Evolutionary conservation across 2,797 vertebrate species (phyloP).

Genomic region (Sciurus vulgaris): DNA sequence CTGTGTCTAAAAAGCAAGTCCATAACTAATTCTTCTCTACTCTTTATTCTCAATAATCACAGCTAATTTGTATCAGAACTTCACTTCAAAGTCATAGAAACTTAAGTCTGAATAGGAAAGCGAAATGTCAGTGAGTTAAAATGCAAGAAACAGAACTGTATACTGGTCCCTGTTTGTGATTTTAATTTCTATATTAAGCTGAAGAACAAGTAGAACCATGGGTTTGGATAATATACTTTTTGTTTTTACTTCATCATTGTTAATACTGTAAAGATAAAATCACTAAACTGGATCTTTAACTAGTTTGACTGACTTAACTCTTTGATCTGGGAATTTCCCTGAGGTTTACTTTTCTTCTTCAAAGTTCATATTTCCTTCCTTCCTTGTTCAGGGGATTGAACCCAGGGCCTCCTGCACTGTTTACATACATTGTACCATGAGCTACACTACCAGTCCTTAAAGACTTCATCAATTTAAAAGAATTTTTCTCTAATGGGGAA

Average conservation of each 20-base stretch:
- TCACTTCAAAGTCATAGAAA: conserved; percentile 58
- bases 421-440: background rate
- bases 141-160: conserved; percentile 2
- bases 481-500: conserved; percentile 2
- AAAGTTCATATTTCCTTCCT: background rate
- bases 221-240: conserved; percentile 34
- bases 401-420: no score
- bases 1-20: conserved; percentile 54
- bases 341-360: conserved; percentile 23
- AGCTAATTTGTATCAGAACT: conserved; percentile 64
- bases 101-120: conserved; percentile 48
- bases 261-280: background rate
- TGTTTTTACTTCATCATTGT: conserved; percentile 27
- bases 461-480: background rate
- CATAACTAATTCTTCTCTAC: background rate
- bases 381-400: background rate
- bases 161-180: conserved; percentile 5
- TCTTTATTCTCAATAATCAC: background rate
- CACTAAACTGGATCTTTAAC: conserved; percentile 22
- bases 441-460: background rate
- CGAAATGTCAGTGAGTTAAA: conserved; percentile 47
- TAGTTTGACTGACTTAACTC: conserved; percentile 31
- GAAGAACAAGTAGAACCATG: conserved; percentile 13
- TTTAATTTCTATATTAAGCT: conserved; percentile 64
- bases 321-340: conserved; percentile 55